Evolutionary conservation across 1,140 invertebrate genomes (phyloP).

Genomic region (Atopsyche davidsoni): DNA sequence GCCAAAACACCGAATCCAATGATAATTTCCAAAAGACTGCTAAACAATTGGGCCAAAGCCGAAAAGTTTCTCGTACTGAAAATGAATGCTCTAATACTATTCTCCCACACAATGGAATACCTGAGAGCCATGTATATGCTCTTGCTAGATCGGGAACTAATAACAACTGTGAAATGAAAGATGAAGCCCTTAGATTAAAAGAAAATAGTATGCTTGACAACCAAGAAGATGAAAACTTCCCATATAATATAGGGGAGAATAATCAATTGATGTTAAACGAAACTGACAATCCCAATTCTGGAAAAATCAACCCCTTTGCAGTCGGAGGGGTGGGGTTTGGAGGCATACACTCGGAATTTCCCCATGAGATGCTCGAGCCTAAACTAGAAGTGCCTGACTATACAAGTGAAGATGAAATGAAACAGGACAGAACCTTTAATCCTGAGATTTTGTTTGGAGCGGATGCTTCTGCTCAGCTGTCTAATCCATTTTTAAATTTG

Average conservation of each 20-base stretch:
- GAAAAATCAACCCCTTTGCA: constrained; percentile 30
- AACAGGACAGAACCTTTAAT: constrained; percentile 25
- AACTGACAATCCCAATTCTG: constrained; percentile 15
- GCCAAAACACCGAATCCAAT: constrained; percentile 47
- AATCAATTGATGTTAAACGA: constrained; percentile 24
- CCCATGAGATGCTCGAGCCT: constrained; percentile 29
- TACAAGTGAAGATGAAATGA: constrained; percentile 28
- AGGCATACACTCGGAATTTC: constrained; percentile 21
- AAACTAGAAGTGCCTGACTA: constrained; percentile 30
- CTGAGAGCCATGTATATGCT: constrained; percentile 16
- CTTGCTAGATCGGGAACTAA: constrained; percentile 13
- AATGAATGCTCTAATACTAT: constrained; percentile 15
- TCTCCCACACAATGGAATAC: constrained; percentile 25
- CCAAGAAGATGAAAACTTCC: constrained; percentile 26
- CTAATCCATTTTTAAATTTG: constrained; percentile 20
- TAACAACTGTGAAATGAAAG: constrained; percentile 28
- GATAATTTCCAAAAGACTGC: constrained; percentile 44
- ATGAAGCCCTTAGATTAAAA: constrained; percentile 26
- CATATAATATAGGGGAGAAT: constrained; percentile 23
- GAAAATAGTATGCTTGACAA: constrained; percentile 25
- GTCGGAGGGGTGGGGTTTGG: constrained; percentile 22
- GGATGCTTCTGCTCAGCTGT: constrained; percentile 18
- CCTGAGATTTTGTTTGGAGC: constrained; percentile 23
- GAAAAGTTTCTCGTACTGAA: constrained; percentile 18
- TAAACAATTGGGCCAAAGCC: constrained; percentile 25